A percentile compares a stretch with the other conserved stretches of the same genome.
Conservation (phyloP, 2,797 vertebrate genomes). For the Channa striata region DNA sequence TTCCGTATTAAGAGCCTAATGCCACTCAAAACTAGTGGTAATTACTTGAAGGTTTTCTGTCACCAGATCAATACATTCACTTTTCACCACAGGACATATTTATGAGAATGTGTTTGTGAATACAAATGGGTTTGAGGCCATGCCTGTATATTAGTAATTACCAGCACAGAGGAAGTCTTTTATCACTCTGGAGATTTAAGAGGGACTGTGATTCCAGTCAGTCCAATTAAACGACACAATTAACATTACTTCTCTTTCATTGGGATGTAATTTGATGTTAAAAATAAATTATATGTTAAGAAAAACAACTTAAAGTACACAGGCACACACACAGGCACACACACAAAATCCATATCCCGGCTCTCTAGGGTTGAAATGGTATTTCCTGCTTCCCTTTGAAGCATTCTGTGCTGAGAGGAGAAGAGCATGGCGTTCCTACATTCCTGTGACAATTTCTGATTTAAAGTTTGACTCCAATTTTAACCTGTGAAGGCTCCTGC, state of each 20-base stretch:
- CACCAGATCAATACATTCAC: conserved; percentile 50
- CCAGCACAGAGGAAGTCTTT: conserved; percentile 48
- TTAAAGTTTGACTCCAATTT: conserved; percentile 16
- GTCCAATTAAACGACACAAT: conserved; percentile 20
- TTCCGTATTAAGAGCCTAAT: conserved; percentile 8
- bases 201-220: conserved; percentile 34
- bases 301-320: background rate
- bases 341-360: background rate
- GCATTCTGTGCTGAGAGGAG: background rate
- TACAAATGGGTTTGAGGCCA: conserved; percentile 12
- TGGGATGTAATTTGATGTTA: background rate
- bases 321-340: too few relatives aligned
- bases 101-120: conserved; percentile 55
- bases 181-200: conserved; percentile 18
- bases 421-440: background rate
- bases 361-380: background rate
- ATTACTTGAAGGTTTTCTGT: conserved; percentile 45
- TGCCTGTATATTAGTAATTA: conserved; percentile 47
- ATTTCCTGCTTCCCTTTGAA: conserved; percentile 4
- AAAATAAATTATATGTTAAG: background rate
- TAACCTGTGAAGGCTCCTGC: background rate
- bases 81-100: conserved; percentile 46
- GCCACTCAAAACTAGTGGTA: conserved; percentile 29
- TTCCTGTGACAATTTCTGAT: background rate
- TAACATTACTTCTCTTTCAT: conserved; percentile 6